These are phyloP conservation scores for Hirudinaria manillensis DNA, from an alignment of 2,888 invertebrate genomes.

Conservation along the genomic window DNA sequence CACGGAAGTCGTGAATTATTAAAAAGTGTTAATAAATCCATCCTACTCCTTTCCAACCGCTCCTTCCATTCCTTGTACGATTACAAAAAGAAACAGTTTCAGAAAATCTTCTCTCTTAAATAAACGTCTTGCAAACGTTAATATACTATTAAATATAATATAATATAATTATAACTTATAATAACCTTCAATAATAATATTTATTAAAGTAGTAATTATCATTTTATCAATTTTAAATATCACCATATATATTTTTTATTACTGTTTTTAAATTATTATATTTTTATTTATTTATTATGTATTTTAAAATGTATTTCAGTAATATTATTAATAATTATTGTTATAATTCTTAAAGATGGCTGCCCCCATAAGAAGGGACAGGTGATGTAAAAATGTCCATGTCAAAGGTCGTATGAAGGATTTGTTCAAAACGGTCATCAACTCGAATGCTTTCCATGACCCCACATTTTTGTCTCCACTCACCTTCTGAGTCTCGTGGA, in stretches of 20 bases:
- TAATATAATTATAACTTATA: too few relatives aligned
- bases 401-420: not conserved
- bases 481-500: not conserved
- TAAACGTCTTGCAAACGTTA: not conserved
- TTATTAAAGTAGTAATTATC: too few relatives aligned
- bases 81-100: not conserved
- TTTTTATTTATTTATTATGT: too few relatives aligned
- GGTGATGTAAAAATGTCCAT: not conserved
- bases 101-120: not conserved
- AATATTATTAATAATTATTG: too few relatives aligned
- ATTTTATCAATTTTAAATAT: too few relatives aligned
- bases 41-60: not conserved
- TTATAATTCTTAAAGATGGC: too few relatives aligned
- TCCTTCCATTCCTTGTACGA: not conserved
- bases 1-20: constrained; percentile 9
- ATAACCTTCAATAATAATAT: too few relatives aligned
- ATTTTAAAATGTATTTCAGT: too few relatives aligned
- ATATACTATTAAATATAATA: too few relatives aligned
- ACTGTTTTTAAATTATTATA: too few relatives aligned
- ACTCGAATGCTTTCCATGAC: constrained; percentile 16
- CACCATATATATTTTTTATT: too few relatives aligned
- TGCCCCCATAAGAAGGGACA: too few relatives aligned
- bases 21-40: constrained; percentile 9
- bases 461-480: not conserved
- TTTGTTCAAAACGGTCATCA: not conserved